phyloP scores from a whole-genome alignment of 2,113 vertebrate genomes.

The Oreocharis arfaki region DNA sequence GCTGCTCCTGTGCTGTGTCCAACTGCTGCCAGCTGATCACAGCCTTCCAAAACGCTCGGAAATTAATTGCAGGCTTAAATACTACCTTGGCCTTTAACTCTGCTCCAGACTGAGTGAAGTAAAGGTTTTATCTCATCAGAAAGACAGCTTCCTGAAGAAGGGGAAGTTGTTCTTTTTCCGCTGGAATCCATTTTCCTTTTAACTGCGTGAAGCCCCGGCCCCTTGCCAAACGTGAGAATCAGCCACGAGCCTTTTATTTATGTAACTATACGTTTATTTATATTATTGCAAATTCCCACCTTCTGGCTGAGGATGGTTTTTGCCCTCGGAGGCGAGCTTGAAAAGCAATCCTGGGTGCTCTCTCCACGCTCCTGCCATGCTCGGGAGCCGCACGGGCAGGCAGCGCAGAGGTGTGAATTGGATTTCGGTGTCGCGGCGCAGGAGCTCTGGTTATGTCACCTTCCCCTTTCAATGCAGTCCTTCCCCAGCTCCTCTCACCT shows the following conservation, averaged over 20 bases:
- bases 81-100: constrained; percentile 38
- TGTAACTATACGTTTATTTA: neutral
- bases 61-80: constrained; percentile 44
- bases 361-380: neutral
- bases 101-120: neutral
- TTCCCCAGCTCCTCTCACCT: constrained; percentile 4
- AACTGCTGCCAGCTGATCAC: neutral
- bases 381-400: neutral
- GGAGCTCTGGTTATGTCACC: neutral
- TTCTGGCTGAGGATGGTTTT: neutral
- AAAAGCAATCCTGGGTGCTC: neutral
- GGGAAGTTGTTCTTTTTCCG: neutral
- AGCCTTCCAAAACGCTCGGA: neutral
- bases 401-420: constrained; percentile 40
- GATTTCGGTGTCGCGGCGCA: neutral
- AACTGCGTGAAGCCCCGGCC: neutral
- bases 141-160: neutral
- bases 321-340: neutral
- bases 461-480: neutral
- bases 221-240: neutral
- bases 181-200: neutral
- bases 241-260: neutral
- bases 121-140: constrained; percentile 25
- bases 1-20: neutral
- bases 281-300: neutral